Base-by-base conservation (phyloP, 1,140 invertebrate species). In the Zaprionus camerounensis region DNA sequence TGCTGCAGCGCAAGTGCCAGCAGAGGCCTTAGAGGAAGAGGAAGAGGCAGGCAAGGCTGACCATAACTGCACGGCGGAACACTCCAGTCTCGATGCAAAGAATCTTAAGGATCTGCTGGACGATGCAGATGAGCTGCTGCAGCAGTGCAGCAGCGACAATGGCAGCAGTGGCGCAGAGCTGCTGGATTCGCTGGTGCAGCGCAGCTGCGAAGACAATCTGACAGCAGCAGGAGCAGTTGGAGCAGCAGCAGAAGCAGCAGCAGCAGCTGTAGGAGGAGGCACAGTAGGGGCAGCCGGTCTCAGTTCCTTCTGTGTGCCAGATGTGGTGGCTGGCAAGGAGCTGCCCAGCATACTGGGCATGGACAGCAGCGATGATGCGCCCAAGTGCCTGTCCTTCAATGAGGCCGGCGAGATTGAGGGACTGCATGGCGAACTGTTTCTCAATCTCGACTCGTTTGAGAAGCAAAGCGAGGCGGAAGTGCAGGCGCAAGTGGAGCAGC, bases 151-250 rank as follows among this genome's bases (percentile, higher is more conserved):
- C 31, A 94, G 94, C 69, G 94, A 94, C 57, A 94, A 94, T 70
- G 92, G 91, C 15, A 93, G 92, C 71, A 91, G 74, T 56, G 93
- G 92, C 6, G 84, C 92, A 20, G 94, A 94, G 28, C 78, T 95
- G 53, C 91, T 95, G 2, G 94, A 95, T 75, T 94, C 94, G 1
- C 85, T 95, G 38, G 94, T 95, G 11, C 94, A 95, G 79, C 94
- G 94, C 68, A 94, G 94, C 62, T 95, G 94, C 76, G 94, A 95
- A 77, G 94, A 94, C 71, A 94, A 94, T 76, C 93, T 87, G 67
- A 31, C 41, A 58, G 2, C 28, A 31, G 53, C 55, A 65, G 51
- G 38, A 41, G 34, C 2, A 28, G 53, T 34, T 55, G 71, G 28
- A 65, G 51, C 36, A 41, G 34, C 41, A 58, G 2, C 28, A 31